Evolutionary conservation across 2,113 vertebrate genomes (phyloP).

Genomic region (Otolemur garnettii): DNA sequence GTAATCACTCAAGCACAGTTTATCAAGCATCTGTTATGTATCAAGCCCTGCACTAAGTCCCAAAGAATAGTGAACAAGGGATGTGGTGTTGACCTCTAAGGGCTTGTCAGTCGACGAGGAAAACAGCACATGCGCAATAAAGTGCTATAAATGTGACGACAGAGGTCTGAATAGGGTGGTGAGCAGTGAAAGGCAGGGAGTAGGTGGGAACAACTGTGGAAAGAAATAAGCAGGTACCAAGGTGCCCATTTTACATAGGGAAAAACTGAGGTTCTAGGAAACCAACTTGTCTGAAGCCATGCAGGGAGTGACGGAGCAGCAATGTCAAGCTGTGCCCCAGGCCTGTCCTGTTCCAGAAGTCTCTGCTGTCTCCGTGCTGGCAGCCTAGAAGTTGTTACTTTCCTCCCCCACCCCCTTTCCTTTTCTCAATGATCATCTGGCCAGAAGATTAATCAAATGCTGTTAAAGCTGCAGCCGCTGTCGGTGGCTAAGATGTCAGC

Average conservation of each 20-base stretch:
- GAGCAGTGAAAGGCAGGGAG: background rate
- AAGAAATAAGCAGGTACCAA: background rate
- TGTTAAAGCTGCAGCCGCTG: background rate
- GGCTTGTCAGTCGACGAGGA: background rate
- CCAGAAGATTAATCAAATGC: conserved; percentile 61
- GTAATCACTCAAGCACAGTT: background rate
- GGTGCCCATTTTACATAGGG: background rate
- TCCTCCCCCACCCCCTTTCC: background rate
- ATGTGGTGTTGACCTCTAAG: background rate
- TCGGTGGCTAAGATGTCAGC: background rate
- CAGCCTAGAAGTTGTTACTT: background rate
- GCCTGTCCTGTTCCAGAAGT: background rate
- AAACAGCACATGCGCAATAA: fast-evolving
- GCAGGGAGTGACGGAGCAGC: background rate
- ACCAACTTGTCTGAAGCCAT: background rate
- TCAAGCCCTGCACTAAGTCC: background rate
- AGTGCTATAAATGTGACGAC: no score
- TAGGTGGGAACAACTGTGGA: background rate
- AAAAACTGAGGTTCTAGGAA: background rate
- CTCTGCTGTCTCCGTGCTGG: background rate
- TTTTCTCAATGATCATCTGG: conserved; percentile 56
- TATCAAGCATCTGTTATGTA: background rate
- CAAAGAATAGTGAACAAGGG: background rate
- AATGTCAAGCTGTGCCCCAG: background rate
- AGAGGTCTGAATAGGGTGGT: background rate